Percentiles rank a stretch among this genome's conserved stretches.
phyloP scores from a whole-genome alignment of 2,888 invertebrate genomes.

The Celastrina argiolus region DNA sequence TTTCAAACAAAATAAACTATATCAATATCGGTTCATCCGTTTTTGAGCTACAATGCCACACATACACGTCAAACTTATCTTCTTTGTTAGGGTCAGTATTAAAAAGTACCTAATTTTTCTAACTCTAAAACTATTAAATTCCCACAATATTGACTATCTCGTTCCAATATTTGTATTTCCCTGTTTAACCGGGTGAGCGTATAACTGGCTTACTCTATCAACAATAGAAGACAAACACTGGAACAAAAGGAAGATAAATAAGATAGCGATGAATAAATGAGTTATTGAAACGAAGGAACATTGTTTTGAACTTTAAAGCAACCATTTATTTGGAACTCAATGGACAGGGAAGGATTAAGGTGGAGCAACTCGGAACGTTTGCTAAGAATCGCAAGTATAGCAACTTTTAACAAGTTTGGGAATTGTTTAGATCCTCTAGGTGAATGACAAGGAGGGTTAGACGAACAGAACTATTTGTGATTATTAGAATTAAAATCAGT shows the following conservation, averaged over 20 bases:
- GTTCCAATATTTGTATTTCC: constrained; percentile 8
- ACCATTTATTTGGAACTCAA: background rate
- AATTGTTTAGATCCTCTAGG: background rate
- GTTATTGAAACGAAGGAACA: background rate
- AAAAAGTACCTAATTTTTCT: no score
- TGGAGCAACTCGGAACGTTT: background rate
- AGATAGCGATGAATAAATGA: background rate
- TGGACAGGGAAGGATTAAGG: background rate
- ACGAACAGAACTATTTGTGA: no score
- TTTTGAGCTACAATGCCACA: no score
- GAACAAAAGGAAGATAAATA: constrained; percentile 3
- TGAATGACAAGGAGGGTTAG: background rate
- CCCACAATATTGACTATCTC: constrained; percentile 4
- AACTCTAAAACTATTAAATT: background rate
- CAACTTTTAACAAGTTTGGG: background rate
- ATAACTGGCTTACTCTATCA: constrained; percentile 3
- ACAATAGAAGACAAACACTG: constrained; percentile 7
- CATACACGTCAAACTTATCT: no score
- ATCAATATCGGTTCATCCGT: no score
- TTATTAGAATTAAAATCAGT: no score
- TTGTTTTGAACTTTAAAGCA: background rate
- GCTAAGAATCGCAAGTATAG: background rate
- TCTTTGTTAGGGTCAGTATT: no score
- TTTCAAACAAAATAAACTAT: no score
- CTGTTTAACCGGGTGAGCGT: background rate